phyloP scores from a whole-genome alignment of 2,888 invertebrate genomes.

The Odontocolon sp. region DNA sequence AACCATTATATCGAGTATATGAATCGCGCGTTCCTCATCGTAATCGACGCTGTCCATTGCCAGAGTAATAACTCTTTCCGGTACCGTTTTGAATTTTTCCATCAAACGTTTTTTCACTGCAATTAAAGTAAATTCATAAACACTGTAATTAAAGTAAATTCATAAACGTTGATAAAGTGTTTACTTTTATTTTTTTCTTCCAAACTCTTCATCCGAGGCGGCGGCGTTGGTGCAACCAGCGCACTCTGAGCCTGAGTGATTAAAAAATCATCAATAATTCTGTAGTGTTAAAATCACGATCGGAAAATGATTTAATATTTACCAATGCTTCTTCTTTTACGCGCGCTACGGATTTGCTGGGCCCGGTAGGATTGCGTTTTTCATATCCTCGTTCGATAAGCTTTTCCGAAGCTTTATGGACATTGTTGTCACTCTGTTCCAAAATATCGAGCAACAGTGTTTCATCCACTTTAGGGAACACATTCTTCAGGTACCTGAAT shows the following conservation, averaged over 20 bases:
- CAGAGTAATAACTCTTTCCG: constrained; percentile 90
- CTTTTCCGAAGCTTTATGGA: constrained; percentile 92
- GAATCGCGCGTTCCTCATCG: constrained; percentile 90
- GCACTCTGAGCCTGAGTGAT: constrained; percentile 58
- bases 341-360: constrained; percentile 82
- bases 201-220: constrained; percentile 85
- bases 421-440: constrained; percentile 94
- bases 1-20: constrained; percentile 88
- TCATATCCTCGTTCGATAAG: constrained; percentile 90
- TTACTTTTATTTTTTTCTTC: constrained; percentile 85
- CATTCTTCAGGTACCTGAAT: constrained; percentile 92
- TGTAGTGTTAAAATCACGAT: neutral
- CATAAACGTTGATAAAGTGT: constrained; percentile 83
- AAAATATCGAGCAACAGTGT: constrained; percentile 91
- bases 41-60: constrained; percentile 95
- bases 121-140: constrained; percentile 69
- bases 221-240: constrained; percentile 80
- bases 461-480: constrained; percentile 95
- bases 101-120: constrained; percentile 88
- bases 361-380: constrained; percentile 86
- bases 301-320: constrained; percentile 4
- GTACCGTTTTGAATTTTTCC: constrained; percentile 88
- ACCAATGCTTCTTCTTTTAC: constrained; percentile 75
- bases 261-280: constrained; percentile 5
- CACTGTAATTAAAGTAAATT: constrained; percentile 82